These are phyloP conservation scores for Drosophila punjabiensis DNA, from an alignment of 1,140 invertebrate genomes.

Conservation along the genomic window DNA sequence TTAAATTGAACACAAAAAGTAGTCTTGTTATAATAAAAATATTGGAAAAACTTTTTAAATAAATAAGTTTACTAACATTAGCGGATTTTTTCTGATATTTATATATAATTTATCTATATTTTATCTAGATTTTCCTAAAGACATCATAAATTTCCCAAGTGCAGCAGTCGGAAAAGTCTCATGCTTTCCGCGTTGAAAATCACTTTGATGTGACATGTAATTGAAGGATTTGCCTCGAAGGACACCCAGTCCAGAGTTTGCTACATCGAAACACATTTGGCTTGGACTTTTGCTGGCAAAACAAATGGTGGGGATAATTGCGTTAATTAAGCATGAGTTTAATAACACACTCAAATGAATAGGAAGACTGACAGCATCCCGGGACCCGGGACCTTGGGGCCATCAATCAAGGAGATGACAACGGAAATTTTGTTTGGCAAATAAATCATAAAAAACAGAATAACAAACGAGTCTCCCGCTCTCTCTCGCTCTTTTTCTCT, in stretches of 20 bases:
- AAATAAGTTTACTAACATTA: neutral
- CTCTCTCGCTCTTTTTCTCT: neutral
- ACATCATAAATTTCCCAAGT: neutral
- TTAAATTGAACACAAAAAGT: neutral
- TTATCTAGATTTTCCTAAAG: neutral
- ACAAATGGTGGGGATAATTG: conserved; percentile 71
- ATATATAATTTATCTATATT: neutral
- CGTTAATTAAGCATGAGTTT: conserved; percentile 69
- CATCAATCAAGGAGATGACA: conserved; percentile 73
- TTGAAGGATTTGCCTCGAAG: conserved; percentile 7
- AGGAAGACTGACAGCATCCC: conserved; percentile 29
- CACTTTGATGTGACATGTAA: conserved; percentile 63
- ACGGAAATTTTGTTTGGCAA: conserved; percentile 51
- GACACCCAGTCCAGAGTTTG: neutral
- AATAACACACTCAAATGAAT: conserved; percentile 67
- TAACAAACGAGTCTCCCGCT: conserved; percentile 33
- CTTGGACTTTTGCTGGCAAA: conserved; percentile 23
- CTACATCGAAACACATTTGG: conserved; percentile 38
- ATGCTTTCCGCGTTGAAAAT: conserved; percentile 36
- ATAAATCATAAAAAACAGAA: conserved; percentile 75
- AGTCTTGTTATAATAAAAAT: neutral
- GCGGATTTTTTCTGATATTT: neutral
- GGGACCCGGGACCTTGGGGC: conserved; percentile 33
- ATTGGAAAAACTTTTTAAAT: neutral
- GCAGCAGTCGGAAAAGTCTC: conserved; percentile 5